Evolutionary conservation across 2,797 vertebrate genomes (phyloP), one percentile per base, ranked within the genome.

Genomic region (Phoebastria nigripes): DNA sequence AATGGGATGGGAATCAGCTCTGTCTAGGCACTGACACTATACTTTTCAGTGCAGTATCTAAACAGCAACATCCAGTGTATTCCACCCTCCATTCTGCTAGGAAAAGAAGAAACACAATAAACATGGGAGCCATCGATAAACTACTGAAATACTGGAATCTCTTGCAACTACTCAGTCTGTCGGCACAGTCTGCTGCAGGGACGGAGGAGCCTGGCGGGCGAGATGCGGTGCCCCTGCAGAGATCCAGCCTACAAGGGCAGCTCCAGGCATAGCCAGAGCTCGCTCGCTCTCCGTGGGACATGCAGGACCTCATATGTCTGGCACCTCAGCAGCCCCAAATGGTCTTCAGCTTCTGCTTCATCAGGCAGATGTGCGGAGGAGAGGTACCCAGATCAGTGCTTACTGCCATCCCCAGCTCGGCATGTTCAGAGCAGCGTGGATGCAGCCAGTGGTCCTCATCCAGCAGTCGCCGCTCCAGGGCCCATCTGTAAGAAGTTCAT

Each of bases 241-340:
- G 39, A 69, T 28, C n/a, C 44, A 66, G 55, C 56, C 55, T 28
- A n/a, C 41, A 49, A 74, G 28, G 16, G n/a, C 56, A 91, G 15
- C 49, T 84, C 44, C n/a, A 52, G 52, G 51, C 66, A 39, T 29
- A 91, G 25, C 4, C 49, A 52, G 55, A 82, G 21, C 51, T 80
- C 16, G 6, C n/a, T 77, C 0, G 0, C 19, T 59, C 24, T n/a
- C 41, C 52, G 39, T 51, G 35, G 31, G 15, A 61, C 44, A 24
- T 7, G 18, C 21, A 58, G 55, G 26, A 54, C 47, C 2, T 3
- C 58, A 5, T 22, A n/a, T 4, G 11, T 33, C 24, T 3, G 1
- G 63, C 41, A 55, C 3, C 46, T 74, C 66, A 85, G 82, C 71
- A 87, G 29, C 17, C 58, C 13, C 25, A 62, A 51, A 55, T 12